Percentiles rank a stretch among this genome's conserved stretches.
Evolutionary conservation across 1,140 invertebrate genomes (phyloP).

Genomic region (Diprion similis): DNA sequence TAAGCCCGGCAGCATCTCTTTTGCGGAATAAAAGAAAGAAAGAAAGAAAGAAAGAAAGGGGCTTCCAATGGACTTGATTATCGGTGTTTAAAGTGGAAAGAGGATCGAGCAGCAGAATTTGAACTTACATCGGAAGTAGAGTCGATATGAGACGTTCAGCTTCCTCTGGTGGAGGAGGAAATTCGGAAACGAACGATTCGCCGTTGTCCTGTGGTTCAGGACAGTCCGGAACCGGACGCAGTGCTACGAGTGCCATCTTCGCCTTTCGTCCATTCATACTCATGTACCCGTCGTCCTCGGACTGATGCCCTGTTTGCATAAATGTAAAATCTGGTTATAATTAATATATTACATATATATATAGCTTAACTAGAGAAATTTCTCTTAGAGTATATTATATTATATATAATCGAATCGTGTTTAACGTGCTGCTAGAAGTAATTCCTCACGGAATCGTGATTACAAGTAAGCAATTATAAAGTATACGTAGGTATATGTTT

Average conservation of each 20-base stretch:
- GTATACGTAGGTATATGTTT: neutral
- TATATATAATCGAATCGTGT: too few species aligned
- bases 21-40: too few species aligned
- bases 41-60: too few species aligned
- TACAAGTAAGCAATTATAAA: neutral
- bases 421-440: too few species aligned
- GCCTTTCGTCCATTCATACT: constrained; percentile 84
- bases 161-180: constrained; percentile 76
- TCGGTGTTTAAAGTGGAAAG: too few species aligned
- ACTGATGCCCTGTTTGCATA: constrained; percentile 69
- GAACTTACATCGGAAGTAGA: constrained; percentile 72
- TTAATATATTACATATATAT: neutral
- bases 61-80: too few species aligned
- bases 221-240: constrained; percentile 72
- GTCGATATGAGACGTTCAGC: constrained; percentile 77
- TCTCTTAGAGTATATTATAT: too few species aligned
- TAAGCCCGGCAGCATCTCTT: too few species aligned
- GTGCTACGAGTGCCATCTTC: constrained; percentile 70
- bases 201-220: constrained; percentile 65
- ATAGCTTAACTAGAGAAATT: too few species aligned
- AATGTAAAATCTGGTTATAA: too few species aligned
- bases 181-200: constrained; percentile 62
- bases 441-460: neutral
- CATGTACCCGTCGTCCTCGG: constrained; percentile 89
- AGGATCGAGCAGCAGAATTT: neutral